Evolutionary conservation across 2,113 vertebrate species (phyloP).

Genomic region (Leptodactylus fuscus): DNA sequence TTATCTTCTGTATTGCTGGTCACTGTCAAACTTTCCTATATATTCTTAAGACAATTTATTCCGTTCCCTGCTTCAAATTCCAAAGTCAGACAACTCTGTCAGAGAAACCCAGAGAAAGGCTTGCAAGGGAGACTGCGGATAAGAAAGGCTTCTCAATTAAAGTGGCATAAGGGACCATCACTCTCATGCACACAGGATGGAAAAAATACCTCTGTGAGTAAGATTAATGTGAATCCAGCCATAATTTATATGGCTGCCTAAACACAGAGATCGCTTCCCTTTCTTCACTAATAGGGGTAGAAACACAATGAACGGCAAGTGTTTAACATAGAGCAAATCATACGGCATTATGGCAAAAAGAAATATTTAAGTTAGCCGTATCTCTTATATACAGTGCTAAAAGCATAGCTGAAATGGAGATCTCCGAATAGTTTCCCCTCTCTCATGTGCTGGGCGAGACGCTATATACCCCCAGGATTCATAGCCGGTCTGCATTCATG

Average conservation of each 20-base stretch:
- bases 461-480: background rate
- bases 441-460: background rate
- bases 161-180: conserved; percentile 16
- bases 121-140: background rate
- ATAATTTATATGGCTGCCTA: conserved; percentile 33
- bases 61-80: background rate
- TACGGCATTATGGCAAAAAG: conserved; percentile 34
- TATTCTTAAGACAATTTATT: background rate
- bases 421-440: conserved; percentile 36
- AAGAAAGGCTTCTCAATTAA: background rate
- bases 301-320: conserved; percentile 20
- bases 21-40: background rate
- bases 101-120: background rate
- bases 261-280: conserved; percentile 28
- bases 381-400: conserved; percentile 53
- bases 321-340: conserved; percentile 26
- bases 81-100: background rate
- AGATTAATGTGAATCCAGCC: conserved; percentile 11
- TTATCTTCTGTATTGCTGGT: too few relatives aligned
- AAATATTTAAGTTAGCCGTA: conserved; percentile 45
- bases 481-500: background rate
- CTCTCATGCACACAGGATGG: background rate
- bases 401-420: conserved; percentile 50
- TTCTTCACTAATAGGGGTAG: conserved; percentile 35
- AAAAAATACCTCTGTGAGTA: conserved; percentile 18